Evolutionary conservation across 2,797 vertebrate genomes (phyloP).

Genomic region (Muraenolepis orangiensis): DNA sequence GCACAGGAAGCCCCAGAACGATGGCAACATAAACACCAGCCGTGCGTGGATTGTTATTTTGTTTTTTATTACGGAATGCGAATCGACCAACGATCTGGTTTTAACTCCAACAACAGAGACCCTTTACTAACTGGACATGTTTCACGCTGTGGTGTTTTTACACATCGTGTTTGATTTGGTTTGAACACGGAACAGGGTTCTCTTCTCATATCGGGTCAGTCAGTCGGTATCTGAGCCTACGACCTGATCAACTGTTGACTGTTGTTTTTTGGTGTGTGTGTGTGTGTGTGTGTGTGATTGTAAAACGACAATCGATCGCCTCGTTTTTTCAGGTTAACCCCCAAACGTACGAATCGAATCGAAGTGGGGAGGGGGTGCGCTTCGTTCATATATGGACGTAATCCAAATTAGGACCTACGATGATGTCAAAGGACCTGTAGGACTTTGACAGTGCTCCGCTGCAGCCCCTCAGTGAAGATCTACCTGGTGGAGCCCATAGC

Average conservation of each 20-base stretch:
- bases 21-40: conserved; percentile 40
- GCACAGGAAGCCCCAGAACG: conserved; percentile 52
- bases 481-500: background rate
- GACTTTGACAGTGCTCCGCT: background rate
- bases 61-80: conserved; percentile 18
- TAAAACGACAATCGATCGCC: background rate
- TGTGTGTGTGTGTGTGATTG: background rate
- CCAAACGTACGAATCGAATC: background rate
- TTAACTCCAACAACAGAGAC: conserved; percentile 2
- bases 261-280: background rate
- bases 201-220: background rate
- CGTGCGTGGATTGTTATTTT: conserved; percentile 24
- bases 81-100: conserved; percentile 11
- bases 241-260: background rate
- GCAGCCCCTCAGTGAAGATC: background rate
- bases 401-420: background rate
- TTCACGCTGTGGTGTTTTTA: background rate
- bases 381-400: background rate
- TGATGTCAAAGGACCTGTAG: background rate
- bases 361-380: background rate
- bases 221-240: background rate
- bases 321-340: too few relatives aligned
- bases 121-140: background rate
- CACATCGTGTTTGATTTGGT: background rate
- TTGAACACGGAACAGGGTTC: background rate